Evolutionary conservation across 2,113 vertebrate genomes (phyloP).

Genomic region (Gymnobelideus leadbeateri): DNA sequence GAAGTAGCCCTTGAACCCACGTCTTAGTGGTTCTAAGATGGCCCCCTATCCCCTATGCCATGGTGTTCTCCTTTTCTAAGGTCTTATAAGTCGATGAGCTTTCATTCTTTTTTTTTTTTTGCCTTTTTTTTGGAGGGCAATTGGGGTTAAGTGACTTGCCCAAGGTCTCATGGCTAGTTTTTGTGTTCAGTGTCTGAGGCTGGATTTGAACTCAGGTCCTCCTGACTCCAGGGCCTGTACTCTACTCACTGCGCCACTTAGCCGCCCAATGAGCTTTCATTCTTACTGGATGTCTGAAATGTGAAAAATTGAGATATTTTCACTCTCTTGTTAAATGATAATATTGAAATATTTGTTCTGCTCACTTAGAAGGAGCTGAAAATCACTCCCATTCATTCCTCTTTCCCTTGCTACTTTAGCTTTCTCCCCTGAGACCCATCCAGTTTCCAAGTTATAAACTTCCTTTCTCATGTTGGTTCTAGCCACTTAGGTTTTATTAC

Average conservation of each 20-base stretch:
- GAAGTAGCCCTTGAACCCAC: not conserved
- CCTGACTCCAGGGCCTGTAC: no score
- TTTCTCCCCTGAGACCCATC: constrained; percentile 49
- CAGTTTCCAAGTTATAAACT: constrained; percentile 67
- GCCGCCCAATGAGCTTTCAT: no score
- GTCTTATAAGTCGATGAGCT: constrained; percentile 43
- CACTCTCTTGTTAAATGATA: constrained; percentile 54
- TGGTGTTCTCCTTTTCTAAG: not conserved
- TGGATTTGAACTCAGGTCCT: no score
- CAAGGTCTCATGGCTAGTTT: no score
- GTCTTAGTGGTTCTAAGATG: not conserved
- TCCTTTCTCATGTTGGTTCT: constrained; percentile 75
- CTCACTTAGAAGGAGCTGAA: constrained; percentile 65
- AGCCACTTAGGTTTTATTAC: constrained; percentile 69
- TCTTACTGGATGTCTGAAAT: constrained; percentile 67
- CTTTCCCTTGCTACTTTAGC: constrained; percentile 41
- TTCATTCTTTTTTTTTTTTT: no score
- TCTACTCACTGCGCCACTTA: no score
- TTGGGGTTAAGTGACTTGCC: no score
- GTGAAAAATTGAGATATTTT: constrained; percentile 59
- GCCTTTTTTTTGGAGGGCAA: no score
- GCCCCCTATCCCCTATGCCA: not conserved
- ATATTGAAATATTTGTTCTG: constrained; percentile 57
- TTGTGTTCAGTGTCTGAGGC: no score
- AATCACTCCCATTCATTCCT: constrained; percentile 66